These are phyloP conservation scores for Ecliptopera silaceata DNA, from an alignment of 2,888 invertebrate genomes.

Conservation along the genomic window DNA sequence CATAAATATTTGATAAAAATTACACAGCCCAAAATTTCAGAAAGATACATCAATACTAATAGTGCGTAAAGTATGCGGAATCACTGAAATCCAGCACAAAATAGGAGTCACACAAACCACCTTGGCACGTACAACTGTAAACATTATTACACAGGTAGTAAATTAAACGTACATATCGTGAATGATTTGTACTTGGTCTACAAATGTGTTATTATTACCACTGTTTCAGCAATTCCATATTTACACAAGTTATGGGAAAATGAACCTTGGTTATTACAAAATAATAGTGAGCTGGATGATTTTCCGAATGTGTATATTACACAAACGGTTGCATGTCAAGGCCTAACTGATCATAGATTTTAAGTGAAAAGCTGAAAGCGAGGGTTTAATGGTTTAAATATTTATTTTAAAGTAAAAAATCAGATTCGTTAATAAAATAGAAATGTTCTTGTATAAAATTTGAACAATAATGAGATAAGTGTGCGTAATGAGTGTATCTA, in stretches of 20 bases:
- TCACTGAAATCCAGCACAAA: not conserved
- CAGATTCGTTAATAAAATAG: not conserved
- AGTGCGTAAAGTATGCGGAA: not conserved
- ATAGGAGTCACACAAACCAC: slow-evolving; percentile 29
- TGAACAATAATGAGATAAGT: not conserved
- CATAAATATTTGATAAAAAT: no score
- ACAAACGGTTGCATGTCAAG: slow-evolving; percentile 58
- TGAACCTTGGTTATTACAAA: slow-evolving; percentile 20
- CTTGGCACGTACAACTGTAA: slow-evolving; percentile 51
- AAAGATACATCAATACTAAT: no score
- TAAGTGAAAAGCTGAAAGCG: slow-evolving; percentile 44
- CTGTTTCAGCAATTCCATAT: slow-evolving; percentile 15
- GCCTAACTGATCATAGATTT: slow-evolving; percentile 47
- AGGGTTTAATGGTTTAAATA: slow-evolving; percentile 39
- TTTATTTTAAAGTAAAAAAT: slow-evolving; percentile 25
- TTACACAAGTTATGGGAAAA: slow-evolving; percentile 35
- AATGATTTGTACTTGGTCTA: slow-evolving; percentile 68
- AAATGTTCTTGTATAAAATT: not conserved
- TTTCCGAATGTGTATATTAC: slow-evolving; percentile 12
- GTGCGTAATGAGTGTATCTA: not conserved
- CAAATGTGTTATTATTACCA: slow-evolving; percentile 41
- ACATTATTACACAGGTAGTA: slow-evolving; percentile 46
- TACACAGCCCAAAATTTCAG: no score
- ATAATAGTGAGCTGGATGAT: slow-evolving; percentile 34
- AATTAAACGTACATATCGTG: slow-evolving; percentile 62